Conservation (phyloP, 2,888 invertebrate species). For the Cheilosia scutellata region DNA sequence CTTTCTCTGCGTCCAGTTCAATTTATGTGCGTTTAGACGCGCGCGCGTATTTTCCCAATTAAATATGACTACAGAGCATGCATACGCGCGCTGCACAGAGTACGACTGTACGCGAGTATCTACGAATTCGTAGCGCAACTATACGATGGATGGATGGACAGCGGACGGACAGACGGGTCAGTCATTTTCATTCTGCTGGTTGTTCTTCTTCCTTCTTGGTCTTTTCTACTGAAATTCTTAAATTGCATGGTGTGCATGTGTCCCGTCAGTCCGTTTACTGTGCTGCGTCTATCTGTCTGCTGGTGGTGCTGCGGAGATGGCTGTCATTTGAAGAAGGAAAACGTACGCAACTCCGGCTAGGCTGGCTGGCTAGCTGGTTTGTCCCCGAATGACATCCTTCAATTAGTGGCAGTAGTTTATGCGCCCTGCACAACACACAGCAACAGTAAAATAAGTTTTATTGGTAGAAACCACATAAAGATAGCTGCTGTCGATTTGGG, state of each 20-base stretch:
- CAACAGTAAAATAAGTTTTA: constrained; percentile 58
- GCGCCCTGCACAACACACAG: constrained; percentile 8
- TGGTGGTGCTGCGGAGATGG: constrained; percentile 59
- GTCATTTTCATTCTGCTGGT: constrained; percentile 55
- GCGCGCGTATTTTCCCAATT: constrained; percentile 83
- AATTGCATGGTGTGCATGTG: constrained; percentile 41
- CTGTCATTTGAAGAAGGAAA: constrained; percentile 70
- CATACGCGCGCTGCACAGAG: constrained; percentile 72
- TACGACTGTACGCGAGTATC: too few relatives aligned
- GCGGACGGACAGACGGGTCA: constrained; percentile 67
- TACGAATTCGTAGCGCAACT: background rate
- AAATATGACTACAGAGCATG: constrained; percentile 83
- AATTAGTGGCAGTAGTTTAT: constrained; percentile 67
- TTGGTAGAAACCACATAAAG: constrained; percentile 70
- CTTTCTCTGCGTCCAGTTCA: constrained; percentile 67
- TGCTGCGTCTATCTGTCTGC: constrained; percentile 30
- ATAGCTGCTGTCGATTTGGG: constrained; percentile 72
- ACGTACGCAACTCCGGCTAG: constrained; percentile 50
- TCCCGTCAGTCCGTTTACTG: constrained; percentile 16
- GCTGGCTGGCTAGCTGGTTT: constrained; percentile 10
- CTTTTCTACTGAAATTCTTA: constrained; percentile 14
- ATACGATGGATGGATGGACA: constrained; percentile 73
- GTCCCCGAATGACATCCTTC: constrained; percentile 69
- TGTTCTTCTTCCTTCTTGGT: constrained; percentile 55
- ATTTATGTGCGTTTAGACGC: constrained; percentile 83